Conservation (phyloP, 2,113 vertebrate genomes). For the Damaliscus lunatus region DNA sequence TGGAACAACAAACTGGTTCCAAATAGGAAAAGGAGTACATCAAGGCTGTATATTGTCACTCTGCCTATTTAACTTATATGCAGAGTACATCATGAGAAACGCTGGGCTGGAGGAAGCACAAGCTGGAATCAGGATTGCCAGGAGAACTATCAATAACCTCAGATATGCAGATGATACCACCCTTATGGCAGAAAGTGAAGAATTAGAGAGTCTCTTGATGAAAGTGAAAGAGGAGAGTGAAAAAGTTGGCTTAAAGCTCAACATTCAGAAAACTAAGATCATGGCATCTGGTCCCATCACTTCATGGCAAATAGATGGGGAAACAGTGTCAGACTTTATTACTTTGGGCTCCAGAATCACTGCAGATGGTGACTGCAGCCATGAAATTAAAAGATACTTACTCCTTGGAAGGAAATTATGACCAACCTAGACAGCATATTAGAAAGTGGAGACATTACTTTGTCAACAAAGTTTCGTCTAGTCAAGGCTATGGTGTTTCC, state of each 20-base stretch:
- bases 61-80: background rate
- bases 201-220: background rate
- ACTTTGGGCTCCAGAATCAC: background rate
- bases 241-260: background rate
- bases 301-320: background rate
- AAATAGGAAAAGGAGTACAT: background rate
- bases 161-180: background rate
- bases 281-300: background rate
- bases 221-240: background rate
- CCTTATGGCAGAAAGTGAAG: background rate
- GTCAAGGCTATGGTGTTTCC: background rate
- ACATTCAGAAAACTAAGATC: background rate
- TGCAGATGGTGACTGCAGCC: background rate
- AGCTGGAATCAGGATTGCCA: background rate
- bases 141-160: background rate
- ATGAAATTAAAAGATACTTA: background rate
- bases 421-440: background rate
- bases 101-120: background rate
- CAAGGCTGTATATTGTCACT: background rate
- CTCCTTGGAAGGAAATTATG: background rate
- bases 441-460: background rate
- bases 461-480: accelerated
- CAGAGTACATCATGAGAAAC: background rate
- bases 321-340: background rate
- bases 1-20: background rate